Percentiles rank a stretch among this genome's conserved stretches.
Evolutionary conservation across 2,113 vertebrate species (phyloP).

Genomic region (Rhinolophus ferrumequinum): DNA sequence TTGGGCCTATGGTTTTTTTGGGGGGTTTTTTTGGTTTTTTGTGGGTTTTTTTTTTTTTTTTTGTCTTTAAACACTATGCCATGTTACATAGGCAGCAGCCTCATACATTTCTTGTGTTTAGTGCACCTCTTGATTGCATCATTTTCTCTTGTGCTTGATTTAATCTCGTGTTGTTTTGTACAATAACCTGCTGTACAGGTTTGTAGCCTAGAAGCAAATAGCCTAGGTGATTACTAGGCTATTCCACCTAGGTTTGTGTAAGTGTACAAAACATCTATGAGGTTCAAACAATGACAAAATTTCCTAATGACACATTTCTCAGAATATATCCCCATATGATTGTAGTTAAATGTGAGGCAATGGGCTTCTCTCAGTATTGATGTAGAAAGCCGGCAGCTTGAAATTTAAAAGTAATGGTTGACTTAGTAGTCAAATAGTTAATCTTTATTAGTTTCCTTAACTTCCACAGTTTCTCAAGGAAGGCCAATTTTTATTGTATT

Average conservation of each 20-base stretch:
- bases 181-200: not conserved
- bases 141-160: not conserved
- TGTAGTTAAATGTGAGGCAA: not conserved
- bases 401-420: constrained; percentile 54
- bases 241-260: not conserved
- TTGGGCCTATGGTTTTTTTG: not conserved
- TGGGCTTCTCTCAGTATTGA: not conserved
- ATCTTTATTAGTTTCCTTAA: constrained; percentile 22
- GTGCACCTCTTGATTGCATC: not conserved
- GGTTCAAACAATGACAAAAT: no score
- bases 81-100: no score
- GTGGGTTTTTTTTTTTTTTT: no score
- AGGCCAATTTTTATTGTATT: not conserved
- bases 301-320: not conserved
- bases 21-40: no score
- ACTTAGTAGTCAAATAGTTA: not conserved
- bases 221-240: no score
- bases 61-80: no score
- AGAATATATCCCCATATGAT: not conserved
- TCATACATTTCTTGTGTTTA: no score
- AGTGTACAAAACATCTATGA: no score
- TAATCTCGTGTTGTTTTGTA: not conserved
- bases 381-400: not conserved
- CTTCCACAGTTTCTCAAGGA: not conserved
- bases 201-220: not conserved